Evolutionary conservation across 2,888 invertebrate genomes (phyloP).

Genomic region (Leucophora obtusa): DNA sequence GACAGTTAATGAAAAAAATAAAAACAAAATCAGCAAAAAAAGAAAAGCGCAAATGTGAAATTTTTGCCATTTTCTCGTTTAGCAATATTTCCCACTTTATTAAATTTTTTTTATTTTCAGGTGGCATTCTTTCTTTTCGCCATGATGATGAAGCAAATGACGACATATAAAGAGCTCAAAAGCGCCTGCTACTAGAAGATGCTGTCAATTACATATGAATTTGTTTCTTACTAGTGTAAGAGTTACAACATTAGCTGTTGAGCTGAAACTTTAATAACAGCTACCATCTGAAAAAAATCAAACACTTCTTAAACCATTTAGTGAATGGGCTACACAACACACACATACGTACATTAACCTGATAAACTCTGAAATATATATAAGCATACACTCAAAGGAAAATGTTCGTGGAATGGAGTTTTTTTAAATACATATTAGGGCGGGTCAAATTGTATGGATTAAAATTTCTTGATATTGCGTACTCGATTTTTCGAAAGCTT

Average conservation of each 20-base stretch:
- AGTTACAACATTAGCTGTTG: constrained; percentile 50
- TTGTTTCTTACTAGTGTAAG: constrained; percentile 30
- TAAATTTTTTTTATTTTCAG: constrained; percentile 2
- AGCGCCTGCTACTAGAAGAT: constrained; percentile 38
- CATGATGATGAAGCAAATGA: constrained; percentile 15
- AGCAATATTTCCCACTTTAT: neutral
- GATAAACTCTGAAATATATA: too few species aligned
- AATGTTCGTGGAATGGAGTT: too few species aligned
- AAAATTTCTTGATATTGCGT: too few species aligned
- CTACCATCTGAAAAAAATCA: constrained; percentile 8
- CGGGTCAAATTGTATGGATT: too few species aligned
- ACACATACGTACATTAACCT: too few species aligned
- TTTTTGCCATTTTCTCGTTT: constrained; percentile 27
- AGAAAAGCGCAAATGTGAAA: constrained; percentile 17
- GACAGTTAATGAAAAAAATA: constrained; percentile 41
- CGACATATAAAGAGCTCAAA: constrained; percentile 44
- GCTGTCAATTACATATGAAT: constrained; percentile 57
- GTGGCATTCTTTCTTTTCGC: neutral
- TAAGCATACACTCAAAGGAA: too few species aligned
- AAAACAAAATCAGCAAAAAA: constrained; percentile 6
- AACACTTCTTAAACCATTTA: too few species aligned
- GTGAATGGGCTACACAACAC: too few species aligned
- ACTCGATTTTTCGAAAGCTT: too few species aligned
- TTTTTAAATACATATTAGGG: too few species aligned
- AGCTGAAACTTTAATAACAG: constrained; percentile 16